Conservation (phyloP, 2,113 vertebrate species). For the Menura novaehollandiae region DNA sequence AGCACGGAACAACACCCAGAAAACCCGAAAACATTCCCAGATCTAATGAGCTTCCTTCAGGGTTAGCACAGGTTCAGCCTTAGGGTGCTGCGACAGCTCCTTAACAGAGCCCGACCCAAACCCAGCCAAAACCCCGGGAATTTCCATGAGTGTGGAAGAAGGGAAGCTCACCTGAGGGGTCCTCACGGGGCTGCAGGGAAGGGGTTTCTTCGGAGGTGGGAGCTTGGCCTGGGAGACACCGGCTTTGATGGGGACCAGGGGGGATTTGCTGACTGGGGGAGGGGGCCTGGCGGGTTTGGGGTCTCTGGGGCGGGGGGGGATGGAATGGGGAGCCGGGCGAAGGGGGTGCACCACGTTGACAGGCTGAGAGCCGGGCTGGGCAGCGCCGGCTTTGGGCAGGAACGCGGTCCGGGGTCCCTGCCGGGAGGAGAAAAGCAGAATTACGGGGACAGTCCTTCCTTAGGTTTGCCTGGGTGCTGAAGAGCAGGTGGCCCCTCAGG, state of each 20-base stretch:
- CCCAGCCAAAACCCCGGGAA: not conserved
- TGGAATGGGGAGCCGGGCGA: constrained; percentile 32
- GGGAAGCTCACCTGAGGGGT: constrained; percentile 71
- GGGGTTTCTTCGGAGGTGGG: constrained; percentile 82
- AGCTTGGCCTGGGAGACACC: constrained; percentile 59
- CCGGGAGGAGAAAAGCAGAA: not conserved
- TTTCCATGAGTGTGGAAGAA: rapidly evolving
- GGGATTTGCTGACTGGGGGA: constrained; percentile 42
- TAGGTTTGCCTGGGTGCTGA: rapidly evolving
- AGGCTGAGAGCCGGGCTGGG: constrained; percentile 70
- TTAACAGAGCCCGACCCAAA: not conserved
- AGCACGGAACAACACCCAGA: not conserved
- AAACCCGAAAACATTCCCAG: not conserved
- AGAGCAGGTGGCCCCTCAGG: not conserved
- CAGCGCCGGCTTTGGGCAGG: constrained; percentile 45
- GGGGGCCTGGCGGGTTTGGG: constrained; percentile 70
- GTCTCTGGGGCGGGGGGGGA: not conserved
- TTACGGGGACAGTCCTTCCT: not conserved
- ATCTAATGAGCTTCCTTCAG: not conserved
- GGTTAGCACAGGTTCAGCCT: not conserved
- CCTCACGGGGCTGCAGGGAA: constrained; percentile 79
- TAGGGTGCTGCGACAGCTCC: not conserved
- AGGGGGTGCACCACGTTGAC: constrained; percentile 84
- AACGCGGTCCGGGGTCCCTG: constrained; percentile 17
- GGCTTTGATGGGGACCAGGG: not conserved